These are phyloP conservation scores for Chaenodraco wilsoni DNA, from an alignment of 2,797 vertebrate species.

Conservation along the genomic window DNA sequence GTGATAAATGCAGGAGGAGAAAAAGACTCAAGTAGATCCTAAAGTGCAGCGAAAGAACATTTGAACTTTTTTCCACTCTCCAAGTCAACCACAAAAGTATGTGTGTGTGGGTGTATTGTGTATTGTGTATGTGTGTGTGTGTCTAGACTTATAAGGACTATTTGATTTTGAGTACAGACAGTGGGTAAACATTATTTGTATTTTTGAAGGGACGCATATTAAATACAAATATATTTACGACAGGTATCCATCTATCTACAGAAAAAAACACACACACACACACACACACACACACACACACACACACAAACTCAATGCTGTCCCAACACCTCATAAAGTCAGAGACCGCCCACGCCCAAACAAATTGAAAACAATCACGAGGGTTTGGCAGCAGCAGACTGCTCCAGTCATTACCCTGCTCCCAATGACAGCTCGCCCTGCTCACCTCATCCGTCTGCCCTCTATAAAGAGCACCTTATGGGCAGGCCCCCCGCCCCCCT, in stretches of 20 bases:
- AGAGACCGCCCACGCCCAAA: conserved; percentile 72
- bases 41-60: conserved; percentile 43
- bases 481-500: conserved; percentile 36
- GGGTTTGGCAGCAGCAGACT: conserved; percentile 70
- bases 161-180: background rate
- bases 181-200: background rate
- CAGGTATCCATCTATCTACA: background rate
- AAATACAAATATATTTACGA: background rate
- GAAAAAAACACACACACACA: conserved; percentile 1
- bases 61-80: conserved; percentile 38
- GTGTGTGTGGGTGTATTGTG: background rate
- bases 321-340: conserved; percentile 81
- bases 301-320: conserved; percentile 45
- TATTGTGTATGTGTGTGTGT: conserved; percentile 5
- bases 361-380: conserved; percentile 79
- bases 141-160: background rate
- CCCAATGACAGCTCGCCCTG: conserved; percentile 74
- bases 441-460: conserved; percentile 81
- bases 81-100: conserved; percentile 9
- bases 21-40: conserved; percentile 32
- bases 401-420: conserved; percentile 72
- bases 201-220: conserved; percentile 15
- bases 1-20: conserved; percentile 12
- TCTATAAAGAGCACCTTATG: conserved; percentile 72
- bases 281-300: conserved; percentile 15